Evolutionary conservation across 2,113 vertebrate genomes (phyloP).

Genomic region (Rafetus swinhoei): DNA sequence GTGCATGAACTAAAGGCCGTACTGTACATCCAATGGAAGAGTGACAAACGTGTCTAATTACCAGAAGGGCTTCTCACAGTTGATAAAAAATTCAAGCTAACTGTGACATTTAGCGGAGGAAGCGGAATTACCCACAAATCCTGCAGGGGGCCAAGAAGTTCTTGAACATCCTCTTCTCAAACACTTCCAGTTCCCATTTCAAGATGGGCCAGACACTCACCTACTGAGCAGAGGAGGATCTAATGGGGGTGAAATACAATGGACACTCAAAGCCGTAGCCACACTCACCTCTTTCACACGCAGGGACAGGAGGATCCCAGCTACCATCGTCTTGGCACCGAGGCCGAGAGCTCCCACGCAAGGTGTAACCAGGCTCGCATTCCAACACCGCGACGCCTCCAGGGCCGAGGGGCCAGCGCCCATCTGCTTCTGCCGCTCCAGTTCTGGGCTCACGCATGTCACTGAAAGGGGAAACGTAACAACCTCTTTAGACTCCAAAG

Average conservation of each 20-base stretch:
- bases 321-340: constrained; percentile 15
- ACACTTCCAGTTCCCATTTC: neutral
- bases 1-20: neutral
- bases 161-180: neutral
- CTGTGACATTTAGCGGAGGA: neutral
- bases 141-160: neutral
- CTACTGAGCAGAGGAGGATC: neutral
- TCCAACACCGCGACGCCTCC: constrained; percentile 9
- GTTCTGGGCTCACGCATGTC: neutral
- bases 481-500: neutral
- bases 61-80: no score
- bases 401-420: neutral
- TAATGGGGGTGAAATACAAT: neutral
- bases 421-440: neutral
- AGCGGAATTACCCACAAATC: neutral
- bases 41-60: neutral
- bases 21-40: no score
- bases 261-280: neutral
- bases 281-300: constrained; percentile 30
- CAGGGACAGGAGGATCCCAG: constrained; percentile 50
- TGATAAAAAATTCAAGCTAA: no score
- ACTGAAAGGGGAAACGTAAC: neutral
- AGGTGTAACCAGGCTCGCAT: constrained; percentile 32
- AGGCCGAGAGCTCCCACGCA: constrained; percentile 38
- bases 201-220: neutral